phyloP scores from a whole-genome alignment of 2,113 vertebrate genomes.

The Mobula birostris region DNA sequence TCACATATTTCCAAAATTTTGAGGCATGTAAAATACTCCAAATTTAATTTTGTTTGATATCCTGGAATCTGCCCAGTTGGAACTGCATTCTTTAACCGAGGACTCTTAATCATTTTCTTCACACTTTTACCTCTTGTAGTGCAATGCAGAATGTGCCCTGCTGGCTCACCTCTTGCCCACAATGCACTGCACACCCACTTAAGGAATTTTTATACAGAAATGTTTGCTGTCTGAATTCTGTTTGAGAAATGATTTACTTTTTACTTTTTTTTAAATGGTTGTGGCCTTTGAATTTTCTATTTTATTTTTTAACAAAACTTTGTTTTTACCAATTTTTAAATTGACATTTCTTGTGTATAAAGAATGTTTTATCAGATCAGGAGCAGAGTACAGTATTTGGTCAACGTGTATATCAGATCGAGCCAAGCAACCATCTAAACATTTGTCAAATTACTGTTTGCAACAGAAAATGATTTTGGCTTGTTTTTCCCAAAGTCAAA shows the following conservation, averaged over 20 bases:
- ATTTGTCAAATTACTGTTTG: slow-evolving; percentile 18
- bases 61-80: slow-evolving; percentile 28
- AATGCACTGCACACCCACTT: slow-evolving; percentile 31
- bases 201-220: slow-evolving; percentile 33
- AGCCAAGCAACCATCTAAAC: background rate
- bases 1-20: background rate
- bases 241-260: slow-evolving; percentile 19
- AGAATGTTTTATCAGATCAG: slow-evolving; percentile 32
- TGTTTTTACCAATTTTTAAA: slow-evolving; percentile 34
- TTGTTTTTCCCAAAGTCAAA: slow-evolving; percentile 26
- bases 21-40: slow-evolving; percentile 7
- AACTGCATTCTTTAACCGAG: slow-evolving; percentile 33
- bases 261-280: slow-evolving; percentile 21
- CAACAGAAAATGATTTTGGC: background rate
- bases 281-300: slow-evolving; percentile 38
- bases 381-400: slow-evolving; percentile 37
- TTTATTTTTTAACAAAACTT: slow-evolving; percentile 37
- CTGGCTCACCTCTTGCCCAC: slow-evolving; percentile 27
- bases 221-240: slow-evolving; percentile 31
- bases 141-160: slow-evolving; percentile 30
- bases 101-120: slow-evolving; percentile 7
- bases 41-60: slow-evolving; percentile 19
- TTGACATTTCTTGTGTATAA: slow-evolving; percentile 23
- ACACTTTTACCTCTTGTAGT: slow-evolving; percentile 36
- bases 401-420: slow-evolving; percentile 6